Base-by-base conservation (phyloP, 2,113 vertebrate genomes). In the Protobothrops mucrosquamatus region DNA sequence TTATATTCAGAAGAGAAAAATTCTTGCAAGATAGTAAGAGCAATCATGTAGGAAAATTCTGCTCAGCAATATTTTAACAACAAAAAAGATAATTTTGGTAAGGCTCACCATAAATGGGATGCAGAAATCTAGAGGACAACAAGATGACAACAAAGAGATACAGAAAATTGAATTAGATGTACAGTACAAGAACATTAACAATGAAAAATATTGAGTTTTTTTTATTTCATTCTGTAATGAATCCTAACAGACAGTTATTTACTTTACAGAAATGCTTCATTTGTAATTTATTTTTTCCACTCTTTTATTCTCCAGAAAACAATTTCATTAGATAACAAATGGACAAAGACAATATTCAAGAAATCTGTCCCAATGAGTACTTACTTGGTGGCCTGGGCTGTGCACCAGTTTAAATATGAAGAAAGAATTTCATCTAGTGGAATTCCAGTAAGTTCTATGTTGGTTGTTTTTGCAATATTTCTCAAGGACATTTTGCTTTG, bases 341-440 rank as follows among this genome's bases (percentile, higher is more conserved):
- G 97, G 97, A 64, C 0, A 0, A 97, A 88, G 95, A 99, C 98
- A 10, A 96, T 94, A 91, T 99, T 99, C 92, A 0, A 94, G 85
- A 98, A 97, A 93, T 99, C 99, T 1, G 97, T 99, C 89, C 98
- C 97, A 46, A 99, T 99, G 99, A 99, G 99, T 93, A 99, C 99
- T 43, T 99, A 99, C 93, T 96, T 99, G 96, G 99, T 99, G 24
- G 99, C 99, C 96, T 99, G 99, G 95, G 99, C 98, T 0, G 98
- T 99, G 64, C 99, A 99, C 95, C 98, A 98, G 89, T 99, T 99
- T 94, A 0, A 0, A 0, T 92, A 0, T 10, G 55, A 97, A 91
- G 93, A 97, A 91, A 98, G 91, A 94, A 91, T 0, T 0, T 99
- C 99, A 0, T 52, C 46, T 0, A 91, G 81, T 2, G 98, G 98